phyloP scores from a whole-genome alignment of 2,888 invertebrate species.

The Catonia carolina region DNA sequence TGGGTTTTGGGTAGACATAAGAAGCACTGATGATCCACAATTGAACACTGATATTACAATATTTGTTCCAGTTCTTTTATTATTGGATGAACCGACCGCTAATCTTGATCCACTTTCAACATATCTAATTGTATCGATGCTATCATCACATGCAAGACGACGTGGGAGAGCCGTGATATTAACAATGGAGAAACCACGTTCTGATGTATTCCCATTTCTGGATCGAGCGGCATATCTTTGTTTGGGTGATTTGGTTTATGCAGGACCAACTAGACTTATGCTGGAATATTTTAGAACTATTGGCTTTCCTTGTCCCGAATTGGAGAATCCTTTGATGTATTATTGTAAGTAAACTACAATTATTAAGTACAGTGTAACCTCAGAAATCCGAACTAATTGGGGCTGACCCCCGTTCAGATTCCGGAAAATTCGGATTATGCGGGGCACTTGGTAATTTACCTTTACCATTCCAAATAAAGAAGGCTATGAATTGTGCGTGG shows the following conservation, averaged over 20 bases:
- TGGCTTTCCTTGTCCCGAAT: constrained; percentile 92
- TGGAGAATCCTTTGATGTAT: constrained; percentile 97
- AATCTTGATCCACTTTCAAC: constrained; percentile 92
- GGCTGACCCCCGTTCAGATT: too few species aligned
- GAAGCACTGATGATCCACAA: too few species aligned
- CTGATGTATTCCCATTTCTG: constrained; percentile 92
- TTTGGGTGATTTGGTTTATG: constrained; percentile 84
- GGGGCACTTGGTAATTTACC: too few species aligned
- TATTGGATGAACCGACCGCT: constrained; percentile 91
- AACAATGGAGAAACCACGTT: constrained; percentile 83
- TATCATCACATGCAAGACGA: constrained; percentile 73
- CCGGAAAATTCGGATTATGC: too few species aligned
- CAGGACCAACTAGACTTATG: constrained; percentile 86
- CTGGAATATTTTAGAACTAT: constrained; percentile 91
- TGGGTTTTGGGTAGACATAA: too few species aligned
- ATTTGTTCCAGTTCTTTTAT: constrained; percentile 61
- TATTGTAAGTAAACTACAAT: constrained; percentile 71
- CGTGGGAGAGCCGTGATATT: constrained; percentile 84
- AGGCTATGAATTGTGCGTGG: too few species aligned
- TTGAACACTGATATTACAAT: too few species aligned
- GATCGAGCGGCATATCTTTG: constrained; percentile 87
- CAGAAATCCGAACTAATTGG: too few species aligned
- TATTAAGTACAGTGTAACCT: too few species aligned
- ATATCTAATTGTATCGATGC: constrained; percentile 87
- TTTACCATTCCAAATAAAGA: too few species aligned